Conservation (phyloP, 1,140 invertebrate genomes). For the Vollenhovia emeryi region DNA sequence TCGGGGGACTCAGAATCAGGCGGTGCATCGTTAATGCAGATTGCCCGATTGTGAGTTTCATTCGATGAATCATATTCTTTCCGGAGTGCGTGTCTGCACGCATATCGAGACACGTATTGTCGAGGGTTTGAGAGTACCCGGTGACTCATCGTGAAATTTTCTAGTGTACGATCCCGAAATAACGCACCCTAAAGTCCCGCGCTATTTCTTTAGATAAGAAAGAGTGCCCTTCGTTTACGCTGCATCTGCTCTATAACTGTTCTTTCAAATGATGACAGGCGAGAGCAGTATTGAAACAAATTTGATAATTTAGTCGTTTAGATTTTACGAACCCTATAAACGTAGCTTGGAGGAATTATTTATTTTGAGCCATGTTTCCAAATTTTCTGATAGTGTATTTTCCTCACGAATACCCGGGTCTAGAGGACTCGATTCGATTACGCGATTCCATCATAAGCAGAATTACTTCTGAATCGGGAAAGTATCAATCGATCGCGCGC, state of each 20-base stretch:
- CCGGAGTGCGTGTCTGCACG: slow-evolving; percentile 78
- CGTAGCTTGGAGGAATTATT: background rate
- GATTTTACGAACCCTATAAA: background rate
- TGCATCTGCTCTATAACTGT: background rate
- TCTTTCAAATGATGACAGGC: background rate
- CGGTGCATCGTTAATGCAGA: slow-evolving; percentile 73
- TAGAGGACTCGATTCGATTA: background rate
- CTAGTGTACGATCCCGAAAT: background rate
- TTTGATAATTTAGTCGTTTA: background rate
- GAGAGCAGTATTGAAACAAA: background rate
- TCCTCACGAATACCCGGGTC: background rate
- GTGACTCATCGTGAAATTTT: slow-evolving; percentile 61
- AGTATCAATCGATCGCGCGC: slow-evolving; percentile 16
- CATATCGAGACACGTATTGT: slow-evolving; percentile 66
- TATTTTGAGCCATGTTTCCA: background rate
- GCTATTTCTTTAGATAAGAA: background rate
- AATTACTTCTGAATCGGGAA: slow-evolving; percentile 44
- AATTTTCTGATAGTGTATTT: background rate
- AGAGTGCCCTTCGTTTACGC: background rate
- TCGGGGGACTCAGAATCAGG: slow-evolving; percentile 55
- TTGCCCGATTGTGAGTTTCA: slow-evolving; percentile 63
- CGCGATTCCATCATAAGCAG: background rate
- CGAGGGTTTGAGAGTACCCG: slow-evolving; percentile 7
- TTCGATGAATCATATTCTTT: slow-evolving; percentile 79
- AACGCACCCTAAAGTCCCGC: background rate